Percentiles rank a stretch among this genome's conserved stretches.
Conservation (phyloP, 2,888 invertebrate genomes). For the Pandemis heparana region DNA sequence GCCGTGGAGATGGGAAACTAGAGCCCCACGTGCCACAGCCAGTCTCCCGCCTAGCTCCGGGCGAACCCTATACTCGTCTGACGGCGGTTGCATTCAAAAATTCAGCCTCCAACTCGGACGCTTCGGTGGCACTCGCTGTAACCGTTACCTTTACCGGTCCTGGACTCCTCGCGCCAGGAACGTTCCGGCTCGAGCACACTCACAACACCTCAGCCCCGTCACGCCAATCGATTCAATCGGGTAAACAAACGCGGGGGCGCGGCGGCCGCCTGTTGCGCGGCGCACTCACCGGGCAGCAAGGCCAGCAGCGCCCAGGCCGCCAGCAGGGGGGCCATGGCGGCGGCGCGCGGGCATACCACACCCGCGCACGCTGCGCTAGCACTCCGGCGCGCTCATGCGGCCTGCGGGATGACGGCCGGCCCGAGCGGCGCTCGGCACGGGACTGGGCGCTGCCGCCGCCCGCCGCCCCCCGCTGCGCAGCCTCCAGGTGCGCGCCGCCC, state of each 20-base stretch:
- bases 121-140: constrained; percentile 39
- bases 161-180: constrained; percentile 39
- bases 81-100: not conserved
- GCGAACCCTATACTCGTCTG: not conserved
- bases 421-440: constrained; percentile 80
- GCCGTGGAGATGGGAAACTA: constrained; percentile 33
- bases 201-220: constrained; percentile 65
- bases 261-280: constrained; percentile 77
- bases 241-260: constrained; percentile 72
- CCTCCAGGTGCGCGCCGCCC: constrained; percentile 67
- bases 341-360: constrained; percentile 84
- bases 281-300: constrained; percentile 81
- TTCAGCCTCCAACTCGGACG: not conserved
- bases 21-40: constrained; percentile 42
- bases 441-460: constrained; percentile 67
- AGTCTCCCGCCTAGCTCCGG: not conserved
- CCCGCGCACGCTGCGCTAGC: constrained; percentile 84
- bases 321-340: constrained; percentile 79
- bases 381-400: constrained; percentile 81
- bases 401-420: constrained; percentile 69
- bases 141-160: constrained; percentile 45
- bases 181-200: constrained; percentile 55
- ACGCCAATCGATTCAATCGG: constrained; percentile 55
- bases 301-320: constrained; percentile 80
- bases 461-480: constrained; percentile 56